phyloP scores from a whole-genome alignment of 2,888 invertebrate species.

The Epinotia bilunana region DNA sequence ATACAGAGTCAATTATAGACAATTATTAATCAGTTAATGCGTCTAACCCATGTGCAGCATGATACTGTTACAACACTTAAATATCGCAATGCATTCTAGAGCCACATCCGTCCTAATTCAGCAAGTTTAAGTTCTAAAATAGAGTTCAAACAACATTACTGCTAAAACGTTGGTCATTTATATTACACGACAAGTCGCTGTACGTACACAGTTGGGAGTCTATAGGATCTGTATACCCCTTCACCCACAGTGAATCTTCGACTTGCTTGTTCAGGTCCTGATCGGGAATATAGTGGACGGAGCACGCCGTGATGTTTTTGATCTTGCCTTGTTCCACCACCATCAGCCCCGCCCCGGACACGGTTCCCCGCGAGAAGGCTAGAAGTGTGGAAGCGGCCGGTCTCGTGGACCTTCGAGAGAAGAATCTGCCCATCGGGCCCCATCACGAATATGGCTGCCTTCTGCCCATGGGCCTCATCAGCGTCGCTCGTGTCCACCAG shows the following conservation, averaged over 20 bases:
- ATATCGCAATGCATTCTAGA: too few relatives aligned
- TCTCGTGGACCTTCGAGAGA: not conserved
- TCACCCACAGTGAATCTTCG: not conserved
- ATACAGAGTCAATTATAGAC: too few relatives aligned
- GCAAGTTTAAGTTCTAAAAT: too few relatives aligned
- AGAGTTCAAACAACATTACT: too few relatives aligned
- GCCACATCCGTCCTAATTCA: too few relatives aligned
- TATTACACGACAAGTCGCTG: too few relatives aligned
- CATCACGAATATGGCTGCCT: conserved; percentile 3
- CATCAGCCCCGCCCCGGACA: conserved; percentile 15
- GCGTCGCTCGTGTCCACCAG: not conserved
- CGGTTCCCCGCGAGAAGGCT: conserved; percentile 11
- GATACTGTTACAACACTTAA: too few relatives aligned
- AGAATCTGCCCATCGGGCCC: conserved; percentile 9
- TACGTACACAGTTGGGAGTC: not conserved
- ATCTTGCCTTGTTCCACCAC: not conserved
- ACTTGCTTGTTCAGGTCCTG: conserved; percentile 6
- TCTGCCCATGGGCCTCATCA: not conserved
- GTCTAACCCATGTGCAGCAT: too few relatives aligned
- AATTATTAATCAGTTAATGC: too few relatives aligned
- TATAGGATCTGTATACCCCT: conserved; percentile 1
- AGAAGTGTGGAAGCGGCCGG: conserved; percentile 5
- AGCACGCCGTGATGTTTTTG: conserved; percentile 3
- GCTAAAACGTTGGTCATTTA: too few relatives aligned
- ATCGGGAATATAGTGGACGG: conserved; percentile 5